Evolutionary conservation across 2,113 vertebrate species (phyloP).

Genomic region (Odocoileus virginianus): DNA sequence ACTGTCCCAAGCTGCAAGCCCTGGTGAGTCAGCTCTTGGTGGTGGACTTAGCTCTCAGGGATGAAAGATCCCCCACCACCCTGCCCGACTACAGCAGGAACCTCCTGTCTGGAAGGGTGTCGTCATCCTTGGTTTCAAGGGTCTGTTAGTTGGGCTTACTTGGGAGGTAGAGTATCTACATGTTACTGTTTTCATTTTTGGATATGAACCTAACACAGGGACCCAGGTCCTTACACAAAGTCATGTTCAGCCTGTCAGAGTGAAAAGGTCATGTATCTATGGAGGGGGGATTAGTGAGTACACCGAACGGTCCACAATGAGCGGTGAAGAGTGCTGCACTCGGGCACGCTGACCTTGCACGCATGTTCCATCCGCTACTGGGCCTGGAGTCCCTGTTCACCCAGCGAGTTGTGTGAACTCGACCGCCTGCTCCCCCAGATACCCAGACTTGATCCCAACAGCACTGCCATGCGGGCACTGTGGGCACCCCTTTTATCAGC

Average conservation of each 20-base stretch:
- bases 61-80: background rate
- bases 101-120: background rate
- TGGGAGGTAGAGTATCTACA: background rate
- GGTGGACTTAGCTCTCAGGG: background rate
- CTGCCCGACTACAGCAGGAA: background rate
- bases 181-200: background rate
- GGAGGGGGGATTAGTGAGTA: too few species aligned
- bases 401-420: accelerated
- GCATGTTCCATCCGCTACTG: background rate
- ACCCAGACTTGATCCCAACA: background rate
- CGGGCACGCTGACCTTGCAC: accelerated
- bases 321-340: background rate
- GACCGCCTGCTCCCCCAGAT: background rate
- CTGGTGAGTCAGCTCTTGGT: slow-evolving; percentile 82
- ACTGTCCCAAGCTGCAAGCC: slow-evolving; percentile 91
- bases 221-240: background rate
- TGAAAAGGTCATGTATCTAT: background rate
- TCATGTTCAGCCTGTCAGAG: background rate
- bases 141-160: background rate
- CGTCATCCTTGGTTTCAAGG: background rate
- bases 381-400: accelerated
- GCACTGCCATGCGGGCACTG: accelerated
- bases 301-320: background rate
- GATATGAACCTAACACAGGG: background rate
- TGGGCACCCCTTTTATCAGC: too few species aligned